Evolutionary conservation across 2,888 invertebrate species (phyloP).

Genomic region (Apantesis nais): DNA sequence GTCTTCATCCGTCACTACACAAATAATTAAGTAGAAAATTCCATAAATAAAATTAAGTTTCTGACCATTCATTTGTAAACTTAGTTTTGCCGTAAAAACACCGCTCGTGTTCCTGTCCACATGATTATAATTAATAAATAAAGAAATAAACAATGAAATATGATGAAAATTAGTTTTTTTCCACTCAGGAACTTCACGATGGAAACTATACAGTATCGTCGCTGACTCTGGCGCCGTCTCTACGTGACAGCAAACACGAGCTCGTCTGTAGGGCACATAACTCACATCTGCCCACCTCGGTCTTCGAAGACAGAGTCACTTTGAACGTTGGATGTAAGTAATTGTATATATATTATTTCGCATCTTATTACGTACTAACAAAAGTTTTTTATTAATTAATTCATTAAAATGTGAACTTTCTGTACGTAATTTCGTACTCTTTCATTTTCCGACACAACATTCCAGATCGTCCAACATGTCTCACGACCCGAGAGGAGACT

Average conservation of each 20-base stretch:
- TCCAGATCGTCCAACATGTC: slow-evolving; percentile 67
- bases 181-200: slow-evolving; percentile 68
- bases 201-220: slow-evolving; percentile 79
- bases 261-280: slow-evolving; percentile 69
- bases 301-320: slow-evolving; percentile 65
- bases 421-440: not conserved
- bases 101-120: not conserved
- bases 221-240: slow-evolving; percentile 66
- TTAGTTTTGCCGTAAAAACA: not conserved
- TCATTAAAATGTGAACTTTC: not conserved
- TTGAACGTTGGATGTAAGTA: slow-evolving; percentile 75
- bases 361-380: not conserved
- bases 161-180: not conserved
- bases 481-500: slow-evolving; percentile 54
- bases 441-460: not conserved
- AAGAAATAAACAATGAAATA: not conserved
- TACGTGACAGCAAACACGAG: slow-evolving; percentile 59
- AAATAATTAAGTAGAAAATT: no score
- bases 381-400: not conserved
- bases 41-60: not conserved
- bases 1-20: no score
- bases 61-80: not conserved
- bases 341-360: not conserved
- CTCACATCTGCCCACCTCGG: slow-evolving; percentile 51
- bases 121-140: not conserved